Evolutionary conservation across 37 sponge, comb jelly and placozoan genomes (phyloP).

Genomic region (Spongia lamella): DNA sequence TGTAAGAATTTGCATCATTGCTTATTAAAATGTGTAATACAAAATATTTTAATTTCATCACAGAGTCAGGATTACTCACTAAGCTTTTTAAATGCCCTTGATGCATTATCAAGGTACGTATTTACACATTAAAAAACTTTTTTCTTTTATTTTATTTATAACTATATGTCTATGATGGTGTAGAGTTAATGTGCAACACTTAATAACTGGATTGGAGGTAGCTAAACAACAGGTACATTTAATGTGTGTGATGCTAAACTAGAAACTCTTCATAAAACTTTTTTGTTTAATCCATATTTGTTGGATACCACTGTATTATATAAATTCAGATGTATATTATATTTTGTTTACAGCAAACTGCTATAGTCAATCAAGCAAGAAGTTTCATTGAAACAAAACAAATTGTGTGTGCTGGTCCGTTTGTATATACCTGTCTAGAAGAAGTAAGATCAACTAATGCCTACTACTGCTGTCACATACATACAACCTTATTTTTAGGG

Average conservation of each 20-base stretch:
- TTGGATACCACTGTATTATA: too few species aligned
- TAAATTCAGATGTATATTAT: too few species aligned
- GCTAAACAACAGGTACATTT: constrained; percentile 78
- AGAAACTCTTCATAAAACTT: too few species aligned
- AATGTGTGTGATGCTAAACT: too few species aligned
- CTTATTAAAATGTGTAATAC: neutral
- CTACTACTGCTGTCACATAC: neutral
- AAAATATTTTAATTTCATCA: neutral
- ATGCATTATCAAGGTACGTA: constrained; percentile 63
- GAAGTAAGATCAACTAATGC: constrained; percentile 37
- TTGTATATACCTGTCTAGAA: constrained; percentile 83
- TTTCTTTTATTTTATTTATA: neutral
- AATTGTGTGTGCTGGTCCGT: constrained; percentile 84
- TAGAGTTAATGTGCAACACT: constrained; percentile 48
- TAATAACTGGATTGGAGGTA: constrained; percentile 50
- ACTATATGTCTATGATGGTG: neutral
- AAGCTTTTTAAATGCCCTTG: constrained; percentile 64
- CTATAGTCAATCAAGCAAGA: constrained; percentile 72
- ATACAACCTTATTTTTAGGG: constrained; percentile 38
- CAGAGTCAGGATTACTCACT: constrained; percentile 32
- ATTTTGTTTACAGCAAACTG: constrained; percentile 67
- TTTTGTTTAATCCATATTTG: too few species aligned
- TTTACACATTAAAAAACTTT: too few species aligned
- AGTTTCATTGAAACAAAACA: constrained; percentile 83
- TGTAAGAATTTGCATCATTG: constrained; percentile 25